Evolutionary conservation across 2,113 vertebrate genomes (phyloP).

Genomic region (Emydura subglobosa): DNA sequence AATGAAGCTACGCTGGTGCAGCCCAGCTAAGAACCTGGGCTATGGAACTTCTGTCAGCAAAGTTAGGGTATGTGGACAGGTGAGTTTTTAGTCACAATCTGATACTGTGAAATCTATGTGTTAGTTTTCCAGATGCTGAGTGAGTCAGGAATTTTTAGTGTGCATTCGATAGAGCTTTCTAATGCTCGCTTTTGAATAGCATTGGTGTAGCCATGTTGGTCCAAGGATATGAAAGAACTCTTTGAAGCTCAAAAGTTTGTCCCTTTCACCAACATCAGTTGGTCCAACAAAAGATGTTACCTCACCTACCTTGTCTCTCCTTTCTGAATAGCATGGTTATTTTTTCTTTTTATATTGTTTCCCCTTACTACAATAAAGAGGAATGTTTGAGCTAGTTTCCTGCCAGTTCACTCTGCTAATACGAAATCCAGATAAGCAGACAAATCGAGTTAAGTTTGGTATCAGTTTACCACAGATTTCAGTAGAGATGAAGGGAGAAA

Average conservation of each 20-base stretch:
- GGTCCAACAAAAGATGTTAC: not conserved
- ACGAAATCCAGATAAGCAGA: not conserved
- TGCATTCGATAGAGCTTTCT: not conserved
- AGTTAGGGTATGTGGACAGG: not conserved
- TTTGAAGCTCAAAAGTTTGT: not conserved
- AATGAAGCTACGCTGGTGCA: not conserved
- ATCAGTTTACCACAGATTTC: not conserved
- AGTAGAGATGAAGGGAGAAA: not conserved
- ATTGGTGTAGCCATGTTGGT: not conserved
- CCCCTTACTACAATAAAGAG: not conserved
- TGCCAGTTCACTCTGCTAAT: not conserved
- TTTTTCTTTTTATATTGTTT: not conserved
- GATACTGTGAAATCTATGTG: not conserved
- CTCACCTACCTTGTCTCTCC: not conserved
- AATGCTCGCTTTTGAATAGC: not conserved
- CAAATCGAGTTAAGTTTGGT: not conserved
- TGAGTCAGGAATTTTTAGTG: not conserved
- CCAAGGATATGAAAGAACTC: not conserved
- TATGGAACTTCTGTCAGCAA: not conserved
- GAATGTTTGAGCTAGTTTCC: not conserved
- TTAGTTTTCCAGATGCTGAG: not conserved
- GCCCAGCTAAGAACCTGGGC: not conserved
- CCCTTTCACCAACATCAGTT: not conserved
- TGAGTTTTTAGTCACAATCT: not conserved
- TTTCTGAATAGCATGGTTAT: not conserved